Base-by-base conservation (phyloP, 35 echinoderm and acorn worm species). In the Apostichopus parvimensis region DNA sequence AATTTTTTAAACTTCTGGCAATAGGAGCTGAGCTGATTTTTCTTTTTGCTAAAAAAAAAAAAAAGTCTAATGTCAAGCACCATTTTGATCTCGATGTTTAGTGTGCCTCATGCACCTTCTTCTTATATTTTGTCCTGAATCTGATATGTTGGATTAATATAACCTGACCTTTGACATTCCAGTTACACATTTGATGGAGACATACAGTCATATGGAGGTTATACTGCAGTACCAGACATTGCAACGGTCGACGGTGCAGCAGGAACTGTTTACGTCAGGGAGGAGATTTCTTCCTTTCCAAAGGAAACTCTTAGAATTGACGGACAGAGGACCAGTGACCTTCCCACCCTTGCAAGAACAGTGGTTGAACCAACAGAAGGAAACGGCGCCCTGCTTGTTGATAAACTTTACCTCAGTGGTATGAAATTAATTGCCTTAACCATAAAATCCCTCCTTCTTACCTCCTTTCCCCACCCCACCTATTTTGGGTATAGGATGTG, bases 231-330 rank as follows among this genome's bases (percentile, higher is more conserved):
- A 34, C 56, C 79, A 57, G 93, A 92, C 57, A 91, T 78, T 6
- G 62, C 62, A 9, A 73, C 75, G 9, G 23, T 94, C 59, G 58
- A 66, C 9, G 96, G 96, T 24, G 87, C 91, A 88, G 84, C 93
- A n/a, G 96, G 96, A 78, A 95, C 96, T 12, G 57, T 88, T 34
- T 98, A 91, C 78, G 76, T 98, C 54, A 78, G 71, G 83, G 94
- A 95, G 15, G 65, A 92, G 72, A 59, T 95, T 54, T 78, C 78
- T 7, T 81, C 87, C 6, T 83, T 93, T 21, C 80, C 92, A 24
- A 76, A 34, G 6, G 73, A 80, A 18, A 91, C 57, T 20, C 10
- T 98, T 18, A 56, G 87, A 21, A 73, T 94, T n/a, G 89, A 93
- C 75, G 96, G 94, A 25, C 79, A 80, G n/a, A 59, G 62, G 80